Percentiles rank a stretch among this genome's conserved stretches.
Conservation (phyloP, 2,888 invertebrate genomes). For the Eudemis profundana region DNA sequence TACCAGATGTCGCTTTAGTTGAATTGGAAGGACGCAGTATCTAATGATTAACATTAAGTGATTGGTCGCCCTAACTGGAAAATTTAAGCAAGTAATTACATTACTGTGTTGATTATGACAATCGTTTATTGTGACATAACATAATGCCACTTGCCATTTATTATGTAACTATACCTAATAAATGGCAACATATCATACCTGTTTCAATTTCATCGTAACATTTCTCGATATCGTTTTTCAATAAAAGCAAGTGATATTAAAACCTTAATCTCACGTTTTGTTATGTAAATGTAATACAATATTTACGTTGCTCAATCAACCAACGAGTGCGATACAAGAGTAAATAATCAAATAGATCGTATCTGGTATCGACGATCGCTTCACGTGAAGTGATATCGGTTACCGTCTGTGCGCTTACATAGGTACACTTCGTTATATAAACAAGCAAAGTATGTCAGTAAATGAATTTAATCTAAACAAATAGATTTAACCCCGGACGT, state of each 20-base stretch:
- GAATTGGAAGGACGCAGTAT: too few relatives aligned
- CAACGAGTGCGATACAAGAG: constrained; percentile 34
- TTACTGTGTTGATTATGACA: background rate
- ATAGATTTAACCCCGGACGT: background rate
- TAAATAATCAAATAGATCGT: constrained; percentile 41
- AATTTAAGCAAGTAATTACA: too few relatives aligned
- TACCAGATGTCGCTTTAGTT: too few relatives aligned
- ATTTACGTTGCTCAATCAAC: constrained; percentile 42
- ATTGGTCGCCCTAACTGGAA: too few relatives aligned
- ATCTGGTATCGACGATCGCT: constrained; percentile 34
- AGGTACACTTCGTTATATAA: constrained; percentile 22
- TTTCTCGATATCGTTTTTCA: constrained; percentile 41
- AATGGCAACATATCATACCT: constrained; percentile 16
- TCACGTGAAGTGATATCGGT: constrained; percentile 33
- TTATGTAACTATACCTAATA: constrained; percentile 14
- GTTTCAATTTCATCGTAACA: constrained; percentile 29
- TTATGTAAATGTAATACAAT: constrained; percentile 43
- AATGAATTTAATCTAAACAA: constrained; percentile 17
- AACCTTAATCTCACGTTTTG: constrained; percentile 40
- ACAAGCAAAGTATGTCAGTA: constrained; percentile 25
- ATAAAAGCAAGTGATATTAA: constrained; percentile 37
- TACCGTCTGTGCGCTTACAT: constrained; percentile 19
- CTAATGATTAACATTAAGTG: too few relatives aligned
- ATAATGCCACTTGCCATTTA: too few relatives aligned
- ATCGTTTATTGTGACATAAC: constrained; percentile 5